phyloP scores from a whole-genome alignment of 2,113 vertebrate genomes.

The Trinectes maculatus region DNA sequence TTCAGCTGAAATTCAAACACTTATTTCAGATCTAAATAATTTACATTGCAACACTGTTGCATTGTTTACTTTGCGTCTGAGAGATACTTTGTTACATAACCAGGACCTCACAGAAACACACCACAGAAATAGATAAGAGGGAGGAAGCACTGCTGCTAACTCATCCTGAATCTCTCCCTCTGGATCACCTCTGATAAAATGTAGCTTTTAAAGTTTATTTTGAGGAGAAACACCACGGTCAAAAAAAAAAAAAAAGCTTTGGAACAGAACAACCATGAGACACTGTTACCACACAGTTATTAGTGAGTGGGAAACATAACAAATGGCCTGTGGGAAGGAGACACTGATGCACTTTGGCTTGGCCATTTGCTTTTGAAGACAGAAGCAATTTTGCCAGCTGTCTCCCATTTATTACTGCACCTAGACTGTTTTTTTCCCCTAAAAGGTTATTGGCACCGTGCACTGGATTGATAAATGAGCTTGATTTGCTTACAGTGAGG shows the following conservation, averaged over 20 bases:
- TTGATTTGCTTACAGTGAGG: conserved; percentile 2
- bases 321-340: conserved; percentile 22
- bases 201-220: conserved; percentile 41
- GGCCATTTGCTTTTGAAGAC: conserved; percentile 26
- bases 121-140: not conserved
- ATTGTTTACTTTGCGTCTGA: not conserved
- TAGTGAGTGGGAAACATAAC: conserved; percentile 21
- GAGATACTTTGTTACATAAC: not conserved
- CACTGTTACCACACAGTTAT: conserved; percentile 15
- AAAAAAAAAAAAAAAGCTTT: conserved; percentile 15
- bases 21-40: not conserved
- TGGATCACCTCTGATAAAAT: conserved; percentile 46
- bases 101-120: not conserved
- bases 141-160: not conserved
- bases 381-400: conserved; percentile 35
- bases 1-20: conserved; percentile 5
- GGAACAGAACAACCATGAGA: conserved; percentile 15
- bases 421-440: conserved; percentile 3
- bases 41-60: not conserved
- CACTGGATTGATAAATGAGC: conserved; percentile 9
- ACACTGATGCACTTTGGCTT: conserved; percentile 12
- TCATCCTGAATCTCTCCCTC: conserved; percentile 21
- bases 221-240: not conserved
- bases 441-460: conserved; percentile 8
- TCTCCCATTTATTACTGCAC: conserved; percentile 35